Evolutionary conservation across 2,113 vertebrate genomes (phyloP), one percentile per base, ranked within the genome.

Genomic region (Peromyscus maniculatus): DNA sequence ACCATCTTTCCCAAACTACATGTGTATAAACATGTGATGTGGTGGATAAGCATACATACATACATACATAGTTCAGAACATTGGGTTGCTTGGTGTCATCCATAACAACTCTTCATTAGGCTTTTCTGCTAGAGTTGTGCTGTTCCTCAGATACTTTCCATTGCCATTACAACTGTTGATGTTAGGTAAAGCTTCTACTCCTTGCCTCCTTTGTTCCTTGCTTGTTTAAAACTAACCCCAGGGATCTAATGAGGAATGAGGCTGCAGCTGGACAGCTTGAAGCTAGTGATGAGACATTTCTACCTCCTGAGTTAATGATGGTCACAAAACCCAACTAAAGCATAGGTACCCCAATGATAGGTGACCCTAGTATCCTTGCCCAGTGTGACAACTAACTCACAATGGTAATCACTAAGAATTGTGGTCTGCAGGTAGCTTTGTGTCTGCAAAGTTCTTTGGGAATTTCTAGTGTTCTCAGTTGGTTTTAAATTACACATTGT

Each of bases 181-280:
- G 5, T 49, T 49, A 36, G 83, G 36, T 64, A 57, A 78, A 52
- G 31, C 26, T 43, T 43, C 46, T 43, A 22, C 7, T 46, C 4
- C 89, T 93, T 92, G 74, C 87, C 62, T n/a, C 55, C n/a, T 78
- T 72, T 64, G 43, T 66, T 59, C 59, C 69, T 95, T 86, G 80
- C 91, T 96, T 97, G 72, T 49, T 91, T 90, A 90, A 55, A 91
- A 19, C 9, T 49, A 55, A 95, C 93, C 87, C 52, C 64, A 74
- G 96, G 84, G 72, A 86, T 82, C 71, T 96, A 69, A 49, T 93
- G 89, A 96, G 62, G 71, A 69, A 94, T n/a, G 49, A 91, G 43
- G 33, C 79, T 94, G n/a, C 75, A 95, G 87, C 89, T 78, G 87
- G 66, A 28, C 39, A 91, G 59, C 66, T 86, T 62, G 31, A 92